Conservation (phyloP, 2,113 vertebrate species). For the Pygoscelis adeliae region DNA sequence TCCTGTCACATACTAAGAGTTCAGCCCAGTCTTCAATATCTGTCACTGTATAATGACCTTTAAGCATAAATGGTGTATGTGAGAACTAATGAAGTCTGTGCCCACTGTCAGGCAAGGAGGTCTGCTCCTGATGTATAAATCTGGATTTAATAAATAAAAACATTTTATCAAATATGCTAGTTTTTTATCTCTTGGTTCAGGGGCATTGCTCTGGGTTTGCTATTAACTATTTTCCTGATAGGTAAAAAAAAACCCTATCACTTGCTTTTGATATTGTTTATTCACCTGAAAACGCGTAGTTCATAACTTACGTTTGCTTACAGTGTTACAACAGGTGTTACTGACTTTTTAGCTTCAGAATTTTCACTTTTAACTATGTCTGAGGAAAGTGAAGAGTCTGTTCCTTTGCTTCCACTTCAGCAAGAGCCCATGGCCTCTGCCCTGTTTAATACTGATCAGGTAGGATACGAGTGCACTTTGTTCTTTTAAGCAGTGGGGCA, state of each 20-base stretch:
- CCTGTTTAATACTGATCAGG: slow-evolving; percentile 56
- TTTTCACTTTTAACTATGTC: slow-evolving; percentile 66
- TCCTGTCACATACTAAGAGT: background rate
- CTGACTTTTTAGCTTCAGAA: slow-evolving; percentile 61
- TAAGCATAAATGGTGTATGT: background rate
- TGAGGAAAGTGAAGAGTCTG: slow-evolving; percentile 62
- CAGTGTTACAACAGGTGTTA: slow-evolving; percentile 62
- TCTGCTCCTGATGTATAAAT: background rate
- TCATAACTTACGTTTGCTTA: slow-evolving; percentile 47
- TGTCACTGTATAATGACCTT: background rate
- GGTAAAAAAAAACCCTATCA: background rate
- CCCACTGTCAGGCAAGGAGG: background rate
- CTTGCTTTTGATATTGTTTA: slow-evolving; percentile 49
- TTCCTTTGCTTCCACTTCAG: slow-evolving; percentile 71
- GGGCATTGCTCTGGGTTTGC: slow-evolving; percentile 23
- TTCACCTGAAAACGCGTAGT: slow-evolving; percentile 48
- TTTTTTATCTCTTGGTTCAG: background rate
- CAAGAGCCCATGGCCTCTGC: slow-evolving; percentile 55
- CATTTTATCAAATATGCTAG: background rate
- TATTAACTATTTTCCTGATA: slow-evolving; percentile 52
- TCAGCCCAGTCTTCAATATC: background rate
- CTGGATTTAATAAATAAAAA: background rate
- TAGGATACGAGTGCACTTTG: slow-evolving; percentile 56
- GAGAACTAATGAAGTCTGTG: background rate
- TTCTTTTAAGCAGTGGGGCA: slow-evolving; percentile 52